A percentile compares a stretch with the other conserved stretches of the same genome.
Evolutionary conservation across 2,113 vertebrate genomes (phyloP).

Genomic region (Pituophis catenifer): DNA sequence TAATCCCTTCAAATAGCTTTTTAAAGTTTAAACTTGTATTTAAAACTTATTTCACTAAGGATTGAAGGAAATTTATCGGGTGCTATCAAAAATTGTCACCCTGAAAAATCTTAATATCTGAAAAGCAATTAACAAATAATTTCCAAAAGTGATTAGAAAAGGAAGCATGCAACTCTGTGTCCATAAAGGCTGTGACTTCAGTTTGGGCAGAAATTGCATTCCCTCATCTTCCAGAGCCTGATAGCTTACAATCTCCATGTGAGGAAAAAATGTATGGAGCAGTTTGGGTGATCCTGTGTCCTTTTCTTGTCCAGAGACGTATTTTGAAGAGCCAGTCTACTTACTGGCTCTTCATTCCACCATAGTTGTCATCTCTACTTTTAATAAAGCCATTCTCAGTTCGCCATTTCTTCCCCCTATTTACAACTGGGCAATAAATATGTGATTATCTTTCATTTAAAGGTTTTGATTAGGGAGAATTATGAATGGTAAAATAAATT

Average conservation of each 20-base stretch:
- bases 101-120: background rate
- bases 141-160: background rate
- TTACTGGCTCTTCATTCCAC: background rate
- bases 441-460: background rate
- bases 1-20: background rate
- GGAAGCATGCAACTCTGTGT: background rate
- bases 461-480: conserved; percentile 6
- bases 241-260: background rate
- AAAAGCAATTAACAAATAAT: background rate
- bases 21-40: background rate
- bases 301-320: background rate
- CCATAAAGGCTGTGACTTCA: background rate
- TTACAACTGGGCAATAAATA: background rate
- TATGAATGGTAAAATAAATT: background rate
- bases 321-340: background rate
- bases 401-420: background rate
- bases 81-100: background rate
- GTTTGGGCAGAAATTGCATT: background rate
- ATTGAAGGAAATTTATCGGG: background rate
- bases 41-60: background rate
- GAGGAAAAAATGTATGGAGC: background rate
- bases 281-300: background rate
- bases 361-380: background rate
- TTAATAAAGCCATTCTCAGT: background rate
- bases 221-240: background rate